Conservation (phyloP, 2,888 invertebrate genomes). For the Nymphalis polychloros region DNA sequence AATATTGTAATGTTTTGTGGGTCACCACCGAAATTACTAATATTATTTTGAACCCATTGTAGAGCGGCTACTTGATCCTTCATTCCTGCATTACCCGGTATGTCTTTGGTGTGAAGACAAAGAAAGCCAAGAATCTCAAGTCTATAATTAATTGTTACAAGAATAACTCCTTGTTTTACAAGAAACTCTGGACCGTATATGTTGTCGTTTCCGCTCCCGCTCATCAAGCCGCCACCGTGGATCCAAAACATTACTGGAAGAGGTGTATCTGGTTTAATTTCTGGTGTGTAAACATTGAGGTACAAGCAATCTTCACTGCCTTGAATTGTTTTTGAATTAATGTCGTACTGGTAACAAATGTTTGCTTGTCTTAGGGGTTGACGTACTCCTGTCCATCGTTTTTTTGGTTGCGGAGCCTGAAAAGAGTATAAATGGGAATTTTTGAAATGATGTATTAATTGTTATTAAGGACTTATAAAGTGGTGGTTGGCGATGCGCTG, state of each 20-base stretch:
- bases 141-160: constrained; percentile 71
- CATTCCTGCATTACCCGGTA: constrained; percentile 60
- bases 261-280: constrained; percentile 41
- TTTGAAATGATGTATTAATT: too few relatives aligned
- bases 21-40: constrained; percentile 59
- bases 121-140: constrained; percentile 66
- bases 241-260: constrained; percentile 57
- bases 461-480: too few relatives aligned
- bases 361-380: constrained; percentile 53
- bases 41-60: constrained; percentile 52
- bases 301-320: constrained; percentile 61
- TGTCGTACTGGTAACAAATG: constrained; percentile 52
- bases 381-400: constrained; percentile 56
- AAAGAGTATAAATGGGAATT: constrained; percentile 21
- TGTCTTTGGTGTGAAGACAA: constrained; percentile 59
- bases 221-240: constrained; percentile 59
- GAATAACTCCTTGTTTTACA: constrained; percentile 56
- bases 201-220: constrained; percentile 61
- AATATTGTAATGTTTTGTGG: constrained; percentile 59
- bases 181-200: constrained; percentile 66
- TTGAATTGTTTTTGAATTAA: constrained; percentile 39
- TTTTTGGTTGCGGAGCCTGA: constrained; percentile 53
- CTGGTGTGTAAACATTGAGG: constrained; percentile 60
- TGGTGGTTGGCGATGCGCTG: too few relatives aligned
- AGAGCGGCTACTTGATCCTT: constrained; percentile 63